Evolutionary conservation across 2,797 vertebrate genomes (phyloP).

Genomic region (Myotis vivesi): DNA sequence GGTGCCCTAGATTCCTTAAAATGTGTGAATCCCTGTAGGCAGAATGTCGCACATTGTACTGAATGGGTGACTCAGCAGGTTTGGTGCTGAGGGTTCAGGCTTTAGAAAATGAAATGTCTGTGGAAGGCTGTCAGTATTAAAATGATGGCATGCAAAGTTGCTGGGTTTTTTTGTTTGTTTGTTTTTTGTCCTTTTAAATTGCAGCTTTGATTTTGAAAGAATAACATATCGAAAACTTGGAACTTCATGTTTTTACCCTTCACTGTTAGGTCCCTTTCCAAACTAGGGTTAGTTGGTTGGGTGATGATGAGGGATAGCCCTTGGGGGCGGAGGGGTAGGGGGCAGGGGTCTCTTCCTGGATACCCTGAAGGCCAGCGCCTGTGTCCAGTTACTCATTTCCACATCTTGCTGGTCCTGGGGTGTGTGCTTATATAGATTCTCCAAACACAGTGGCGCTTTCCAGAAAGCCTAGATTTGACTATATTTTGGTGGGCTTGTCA

Average conservation of each 20-base stretch:
- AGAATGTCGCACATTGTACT: not conserved
- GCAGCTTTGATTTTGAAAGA: slow-evolving; percentile 35
- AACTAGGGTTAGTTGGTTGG: not conserved
- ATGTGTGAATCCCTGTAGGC: not conserved
- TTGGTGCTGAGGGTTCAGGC: not conserved
- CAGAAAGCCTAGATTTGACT: not conserved
- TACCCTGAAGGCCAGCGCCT: not conserved
- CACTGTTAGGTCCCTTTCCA: not conserved
- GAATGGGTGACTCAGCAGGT: slow-evolving; percentile 54
- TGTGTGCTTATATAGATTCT: not conserved
- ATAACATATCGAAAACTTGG: not conserved
- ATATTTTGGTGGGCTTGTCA: not conserved
- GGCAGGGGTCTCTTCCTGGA: no score
- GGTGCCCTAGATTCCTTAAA: slow-evolving; percentile 52
- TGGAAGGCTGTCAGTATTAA: not conserved
- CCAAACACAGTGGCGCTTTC: not conserved
- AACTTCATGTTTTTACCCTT: not conserved
- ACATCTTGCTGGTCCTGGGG: not conserved
- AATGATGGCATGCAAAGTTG: not conserved
- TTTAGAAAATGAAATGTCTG: slow-evolving; percentile 1
- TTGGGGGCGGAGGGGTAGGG: no score
- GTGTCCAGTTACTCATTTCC: not conserved
- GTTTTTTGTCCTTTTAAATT: not conserved
- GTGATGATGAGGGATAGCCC: not conserved
- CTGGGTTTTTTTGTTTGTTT: no score